These are phyloP conservation scores for Crotalus helleri DNA, from an alignment of 2,113 vertebrate species.

Conservation along the genomic window DNA sequence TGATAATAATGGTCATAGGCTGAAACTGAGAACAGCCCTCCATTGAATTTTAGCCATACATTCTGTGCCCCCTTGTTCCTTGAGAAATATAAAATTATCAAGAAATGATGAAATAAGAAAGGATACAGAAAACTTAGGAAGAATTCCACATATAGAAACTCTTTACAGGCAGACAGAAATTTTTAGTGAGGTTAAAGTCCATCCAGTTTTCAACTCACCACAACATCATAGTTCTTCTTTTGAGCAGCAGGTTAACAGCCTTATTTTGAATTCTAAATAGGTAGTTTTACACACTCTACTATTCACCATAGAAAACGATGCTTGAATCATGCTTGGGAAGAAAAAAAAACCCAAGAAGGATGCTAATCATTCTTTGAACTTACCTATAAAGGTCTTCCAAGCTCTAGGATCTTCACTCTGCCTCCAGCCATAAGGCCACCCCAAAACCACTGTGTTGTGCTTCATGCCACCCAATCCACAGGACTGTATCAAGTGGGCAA, in stretches of 20 bases:
- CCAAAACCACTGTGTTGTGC: slow-evolving; percentile 95
- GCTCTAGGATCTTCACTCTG: slow-evolving; percentile 96
- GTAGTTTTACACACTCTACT: background rate
- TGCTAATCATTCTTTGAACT: slow-evolving; percentile 42
- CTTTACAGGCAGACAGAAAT: background rate
- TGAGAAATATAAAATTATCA: background rate
- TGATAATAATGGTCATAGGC: background rate
- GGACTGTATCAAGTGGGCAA: slow-evolving; percentile 95
- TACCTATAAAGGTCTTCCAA: slow-evolving; percentile 98
- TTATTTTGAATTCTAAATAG: background rate
- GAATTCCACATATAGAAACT: background rate
- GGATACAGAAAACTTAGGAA: background rate
- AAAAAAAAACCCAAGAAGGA: background rate
- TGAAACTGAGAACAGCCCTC: background rate
- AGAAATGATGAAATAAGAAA: background rate
- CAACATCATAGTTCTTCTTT: background rate
- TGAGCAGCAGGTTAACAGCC: background rate
- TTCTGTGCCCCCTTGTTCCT: background rate
- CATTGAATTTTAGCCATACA: background rate
- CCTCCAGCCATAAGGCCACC: slow-evolving; percentile 97
- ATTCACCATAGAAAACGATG: background rate
- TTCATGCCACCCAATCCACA: slow-evolving; percentile 97
- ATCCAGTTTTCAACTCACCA: background rate
- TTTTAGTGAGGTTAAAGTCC: background rate
- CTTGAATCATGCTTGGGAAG: too few relatives aligned